Conservation (phyloP, 2,113 vertebrate genomes). For the Turnix velox region DNA sequence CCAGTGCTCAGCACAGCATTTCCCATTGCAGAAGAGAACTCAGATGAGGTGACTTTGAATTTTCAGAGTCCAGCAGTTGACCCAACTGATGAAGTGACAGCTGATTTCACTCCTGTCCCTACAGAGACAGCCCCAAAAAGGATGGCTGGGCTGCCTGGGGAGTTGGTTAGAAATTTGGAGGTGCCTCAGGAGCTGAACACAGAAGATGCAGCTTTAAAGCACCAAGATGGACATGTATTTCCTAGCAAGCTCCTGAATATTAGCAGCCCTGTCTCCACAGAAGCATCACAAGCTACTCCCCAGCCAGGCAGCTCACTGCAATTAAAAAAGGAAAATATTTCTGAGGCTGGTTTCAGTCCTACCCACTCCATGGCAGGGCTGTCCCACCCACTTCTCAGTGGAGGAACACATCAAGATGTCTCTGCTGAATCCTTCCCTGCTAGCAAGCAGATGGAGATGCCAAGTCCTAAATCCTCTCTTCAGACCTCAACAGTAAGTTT, state of each 20-base stretch:
- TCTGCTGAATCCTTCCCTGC: background rate
- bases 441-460: background rate
- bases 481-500: accelerated
- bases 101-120: background rate
- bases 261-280: background rate
- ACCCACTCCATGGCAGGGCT: background rate
- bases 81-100: accelerated
- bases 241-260: background rate
- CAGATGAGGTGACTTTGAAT: background rate
- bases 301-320: background rate
- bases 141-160: background rate
- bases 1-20: background rate
- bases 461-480: background rate
- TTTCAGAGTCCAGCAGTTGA: background rate
- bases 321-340: accelerated
- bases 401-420: background rate
- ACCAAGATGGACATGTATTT: background rate
- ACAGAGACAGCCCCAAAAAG: background rate
- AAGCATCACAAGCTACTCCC: background rate
- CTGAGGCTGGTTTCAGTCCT: background rate
- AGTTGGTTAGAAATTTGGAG: background rate
- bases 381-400: background rate
- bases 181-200: background rate
- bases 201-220: background rate
- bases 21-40: background rate